These are phyloP conservation scores for Sitophilus oryzae DNA, from an alignment of 1,140 invertebrate genomes.

Conservation along the genomic window DNA sequence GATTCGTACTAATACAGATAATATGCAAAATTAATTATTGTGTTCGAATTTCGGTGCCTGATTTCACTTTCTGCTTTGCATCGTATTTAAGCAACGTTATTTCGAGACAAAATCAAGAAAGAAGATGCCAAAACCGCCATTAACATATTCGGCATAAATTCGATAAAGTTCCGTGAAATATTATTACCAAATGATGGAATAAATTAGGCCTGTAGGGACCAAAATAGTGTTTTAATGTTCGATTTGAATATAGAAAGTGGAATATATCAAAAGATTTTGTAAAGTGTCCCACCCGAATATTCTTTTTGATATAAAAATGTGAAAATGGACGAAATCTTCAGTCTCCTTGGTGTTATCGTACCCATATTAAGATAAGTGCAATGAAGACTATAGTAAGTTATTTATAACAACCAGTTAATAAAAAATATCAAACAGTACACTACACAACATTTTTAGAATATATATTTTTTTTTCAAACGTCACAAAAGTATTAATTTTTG, in stretches of 20 bases:
- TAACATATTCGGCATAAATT: no score
- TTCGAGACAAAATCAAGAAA: not conserved
- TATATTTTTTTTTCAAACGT: no score
- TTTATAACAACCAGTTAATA: not conserved
- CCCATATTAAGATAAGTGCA: not conserved
- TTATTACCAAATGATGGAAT: not conserved
- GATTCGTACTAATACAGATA: no score
- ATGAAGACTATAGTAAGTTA: conserved; percentile 19
- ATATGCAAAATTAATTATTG: no score
- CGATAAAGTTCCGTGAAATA: not conserved
- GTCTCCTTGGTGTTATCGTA: conserved; percentile 7
- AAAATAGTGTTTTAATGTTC: conserved; percentile 9
- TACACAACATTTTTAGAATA: no score
- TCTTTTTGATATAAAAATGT: conserved; percentile 14
- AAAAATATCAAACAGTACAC: not conserved
- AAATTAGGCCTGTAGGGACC: conserved; percentile 3
- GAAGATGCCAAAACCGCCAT: not conserved
- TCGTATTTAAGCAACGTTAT: not conserved
- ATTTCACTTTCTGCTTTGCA: not conserved
- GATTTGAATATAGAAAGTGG: conserved; percentile 23
- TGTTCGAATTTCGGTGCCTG: no score
- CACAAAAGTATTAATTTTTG: no score
- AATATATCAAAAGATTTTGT: conserved; percentile 9
- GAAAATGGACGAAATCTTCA: conserved; percentile 11
- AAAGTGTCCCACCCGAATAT: conserved; percentile 8